phyloP scores from a whole-genome alignment of 2,797 vertebrate species.

The Myotis myotis region DNA sequence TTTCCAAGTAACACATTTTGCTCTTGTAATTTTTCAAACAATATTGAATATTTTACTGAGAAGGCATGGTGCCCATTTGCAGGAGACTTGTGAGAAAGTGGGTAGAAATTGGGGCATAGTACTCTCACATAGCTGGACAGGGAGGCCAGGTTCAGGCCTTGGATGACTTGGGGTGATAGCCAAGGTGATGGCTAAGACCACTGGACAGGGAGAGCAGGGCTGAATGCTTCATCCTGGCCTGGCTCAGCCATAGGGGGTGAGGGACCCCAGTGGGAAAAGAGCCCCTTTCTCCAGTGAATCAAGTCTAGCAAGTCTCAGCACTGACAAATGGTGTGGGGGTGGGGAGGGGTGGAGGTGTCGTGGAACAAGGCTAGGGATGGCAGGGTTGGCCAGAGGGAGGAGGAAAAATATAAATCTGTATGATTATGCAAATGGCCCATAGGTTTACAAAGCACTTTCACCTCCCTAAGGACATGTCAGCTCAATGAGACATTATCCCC shows the following conservation, averaged over 20 bases:
- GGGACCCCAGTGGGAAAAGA: slow-evolving; percentile 74
- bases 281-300: slow-evolving; percentile 77
- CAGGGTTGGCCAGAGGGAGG: neutral
- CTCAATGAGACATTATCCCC: neutral
- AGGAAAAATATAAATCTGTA: neutral
- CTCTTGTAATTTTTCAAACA: neutral
- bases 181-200: neutral
- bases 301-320: slow-evolving; percentile 67
- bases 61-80: neutral
- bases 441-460: neutral
- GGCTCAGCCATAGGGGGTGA: neutral
- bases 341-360: slow-evolving; percentile 33
- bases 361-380: neutral
- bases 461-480: neutral
- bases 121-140: neutral
- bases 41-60: neutral
- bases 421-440: neutral
- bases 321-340: slow-evolving; percentile 61
- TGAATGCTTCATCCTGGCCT: neutral
- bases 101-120: neutral
- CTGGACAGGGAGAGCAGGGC: neutral
- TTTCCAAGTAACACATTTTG: neutral
- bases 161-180: no score
- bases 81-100: neutral
- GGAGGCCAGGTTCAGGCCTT: neutral